Base-by-base conservation (phyloP, 2,113 vertebrate genomes). In the Pterocles gutturalis region DNA sequence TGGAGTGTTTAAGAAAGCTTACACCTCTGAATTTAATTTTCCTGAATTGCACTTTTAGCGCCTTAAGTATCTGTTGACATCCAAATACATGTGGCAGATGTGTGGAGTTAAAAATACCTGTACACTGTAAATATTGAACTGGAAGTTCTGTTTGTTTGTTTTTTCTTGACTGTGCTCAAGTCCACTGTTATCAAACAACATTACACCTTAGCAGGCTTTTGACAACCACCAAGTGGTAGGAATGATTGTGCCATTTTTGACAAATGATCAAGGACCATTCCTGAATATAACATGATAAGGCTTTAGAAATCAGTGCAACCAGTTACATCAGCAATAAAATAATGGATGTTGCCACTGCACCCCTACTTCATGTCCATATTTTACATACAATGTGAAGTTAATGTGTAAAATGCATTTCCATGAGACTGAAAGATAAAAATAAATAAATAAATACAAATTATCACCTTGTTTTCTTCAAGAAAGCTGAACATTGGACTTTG, bases 301-400 rank as follows among this genome's bases (percentile, higher is more conserved):
- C 3, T 83, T 46, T 71, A 83, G 66, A 51, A 79, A 67, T 45
- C 31, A 29, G 1, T 55, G 5, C 6, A 46, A 38, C 6, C 10
- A 77, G 4, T 64, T 71, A 45, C 6, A 36, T 5, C 9, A 62
- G 16, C 13, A 89, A 41, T 34, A 76, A 93, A 76, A 80, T 13
- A 64, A 22, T 9, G 46, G 16, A 20, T 19, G 2, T 5, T 69
- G 21, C 11, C 67, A 43, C 18, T 5, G 13, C 11, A 4, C 13
- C 9, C 14, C 13, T 2, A 6, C 6, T 1, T 6, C 9, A 3
- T 3, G 3, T 41, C 41, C 8, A 43, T 45, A 51, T 55, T 88
- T 73, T 61, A 22, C 4, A 29, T 7, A 55, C 1, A 65, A 9
- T 33, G 11, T 54, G 25, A 82, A 72, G 17, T 62, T 54, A 49